Conservation (phyloP, 2,797 vertebrate genomes). For the Enteromius fasciolatus region DNA sequence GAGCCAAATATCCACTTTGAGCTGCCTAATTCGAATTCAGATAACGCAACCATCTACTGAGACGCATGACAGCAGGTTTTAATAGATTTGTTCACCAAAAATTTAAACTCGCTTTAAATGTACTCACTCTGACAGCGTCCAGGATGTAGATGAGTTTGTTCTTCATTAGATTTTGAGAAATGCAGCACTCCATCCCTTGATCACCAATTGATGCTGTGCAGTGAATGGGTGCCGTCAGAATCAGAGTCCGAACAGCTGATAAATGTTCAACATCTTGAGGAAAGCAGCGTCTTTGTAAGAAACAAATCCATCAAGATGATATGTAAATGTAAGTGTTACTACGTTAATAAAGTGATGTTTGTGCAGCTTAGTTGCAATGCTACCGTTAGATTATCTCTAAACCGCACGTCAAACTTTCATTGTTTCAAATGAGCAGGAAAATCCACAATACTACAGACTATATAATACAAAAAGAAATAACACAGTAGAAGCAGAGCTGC, state of each 20-base stretch:
- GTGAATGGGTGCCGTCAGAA: neutral
- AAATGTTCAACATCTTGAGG: too few species aligned
- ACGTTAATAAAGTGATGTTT: neutral
- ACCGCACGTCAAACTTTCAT: neutral
- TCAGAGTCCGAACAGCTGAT: too few species aligned
- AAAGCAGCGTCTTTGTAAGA: too few species aligned
- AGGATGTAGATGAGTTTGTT: neutral
- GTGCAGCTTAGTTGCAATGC: neutral
- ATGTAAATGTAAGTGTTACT: neutral
- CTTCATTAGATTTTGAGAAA: neutral
- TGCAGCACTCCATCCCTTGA: neutral
- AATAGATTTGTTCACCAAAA: neutral
- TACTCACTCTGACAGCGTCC: too few species aligned
- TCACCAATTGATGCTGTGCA: neutral
- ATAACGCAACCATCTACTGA: neutral
- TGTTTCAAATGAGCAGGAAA: neutral
- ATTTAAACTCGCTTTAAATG: too few species aligned
- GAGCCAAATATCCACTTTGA: neutral
- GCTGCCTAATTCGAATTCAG: neutral
- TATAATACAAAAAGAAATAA: neutral
- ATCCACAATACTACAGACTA: neutral
- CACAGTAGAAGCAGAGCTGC: neutral
- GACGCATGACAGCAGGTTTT: neutral
- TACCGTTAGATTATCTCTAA: neutral
- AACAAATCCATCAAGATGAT: too few species aligned